These are phyloP conservation scores for Laticauda laticaudata DNA, from an alignment of 2,113 vertebrate genomes.

Conservation along the genomic window DNA sequence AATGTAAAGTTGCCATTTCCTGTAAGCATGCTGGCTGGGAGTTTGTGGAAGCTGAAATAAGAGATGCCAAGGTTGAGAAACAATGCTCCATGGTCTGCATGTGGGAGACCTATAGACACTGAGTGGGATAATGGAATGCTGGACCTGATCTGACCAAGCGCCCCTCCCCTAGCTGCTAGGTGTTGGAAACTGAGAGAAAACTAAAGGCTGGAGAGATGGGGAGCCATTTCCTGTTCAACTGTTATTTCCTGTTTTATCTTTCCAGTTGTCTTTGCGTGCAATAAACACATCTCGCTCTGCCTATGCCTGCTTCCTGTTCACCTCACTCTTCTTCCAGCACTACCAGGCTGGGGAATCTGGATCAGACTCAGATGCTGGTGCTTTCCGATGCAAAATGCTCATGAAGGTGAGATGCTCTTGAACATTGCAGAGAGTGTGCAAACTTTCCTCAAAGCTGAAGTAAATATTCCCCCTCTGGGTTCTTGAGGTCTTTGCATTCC, in stretches of 20 bases:
- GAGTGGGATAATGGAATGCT: neutral
- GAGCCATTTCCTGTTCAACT: neutral
- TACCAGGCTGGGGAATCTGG: slow-evolving; percentile 59
- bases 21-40: neutral
- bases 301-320: slow-evolving; percentile 89
- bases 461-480: neutral
- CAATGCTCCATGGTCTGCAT: neutral
- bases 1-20: neutral
- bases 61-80: neutral
- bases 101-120: neutral
- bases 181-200: neutral
- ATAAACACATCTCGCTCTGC: slow-evolving; percentile 93
- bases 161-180: neutral
- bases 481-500: neutral
- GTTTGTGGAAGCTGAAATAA: neutral
- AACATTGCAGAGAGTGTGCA: neutral
- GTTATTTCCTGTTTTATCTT: neutral
- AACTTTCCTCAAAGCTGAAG: neutral
- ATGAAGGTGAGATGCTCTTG: slow-evolving; percentile 79
- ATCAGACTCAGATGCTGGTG: neutral
- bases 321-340: slow-evolving; percentile 88
- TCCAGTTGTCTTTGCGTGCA: slow-evolving; percentile 83
- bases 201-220: neutral
- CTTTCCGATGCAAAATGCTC: slow-evolving; percentile 84
- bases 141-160: neutral